Evolutionary conservation across 1,140 invertebrate species (phyloP).

Genomic region (Dendrolimus kikuchii): DNA sequence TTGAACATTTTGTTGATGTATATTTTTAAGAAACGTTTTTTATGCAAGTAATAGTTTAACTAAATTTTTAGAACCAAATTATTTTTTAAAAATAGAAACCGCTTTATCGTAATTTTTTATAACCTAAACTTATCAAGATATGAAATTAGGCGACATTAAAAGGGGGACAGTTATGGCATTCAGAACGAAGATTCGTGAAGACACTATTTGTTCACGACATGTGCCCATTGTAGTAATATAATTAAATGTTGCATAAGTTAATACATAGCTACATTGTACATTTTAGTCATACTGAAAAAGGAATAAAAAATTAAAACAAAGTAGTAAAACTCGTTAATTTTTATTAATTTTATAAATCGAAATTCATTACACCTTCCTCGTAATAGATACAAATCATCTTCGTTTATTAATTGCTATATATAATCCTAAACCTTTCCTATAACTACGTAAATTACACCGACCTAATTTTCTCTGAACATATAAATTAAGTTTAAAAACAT

Average conservation of each 20-base stretch:
- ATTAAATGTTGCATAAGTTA: not conserved
- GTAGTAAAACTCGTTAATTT: conserved; percentile 66
- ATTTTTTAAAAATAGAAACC: too few species aligned
- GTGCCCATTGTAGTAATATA: not conserved
- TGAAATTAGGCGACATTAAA: too few species aligned
- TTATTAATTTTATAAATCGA: conserved; percentile 71
- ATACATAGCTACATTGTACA: not conserved
- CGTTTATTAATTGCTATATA: conserved; percentile 56
- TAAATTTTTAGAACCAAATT: too few species aligned
- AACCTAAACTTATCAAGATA: too few species aligned
- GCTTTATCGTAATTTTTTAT: too few species aligned
- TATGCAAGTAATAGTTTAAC: too few species aligned
- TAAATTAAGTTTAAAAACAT: conserved; percentile 4
- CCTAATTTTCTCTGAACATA: conserved; percentile 27
- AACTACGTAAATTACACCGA: conserved; percentile 61
- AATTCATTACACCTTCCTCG: conserved; percentile 66
- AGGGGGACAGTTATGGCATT: too few species aligned
- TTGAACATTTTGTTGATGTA: too few species aligned
- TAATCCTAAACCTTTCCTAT: conserved; percentile 57
- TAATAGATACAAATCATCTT: conserved; percentile 69
- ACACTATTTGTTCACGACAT: too few species aligned
- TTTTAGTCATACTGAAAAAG: not conserved
- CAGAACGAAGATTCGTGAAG: too few species aligned
- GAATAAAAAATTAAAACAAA: conserved; percentile 32
- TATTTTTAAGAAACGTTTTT: too few species aligned